Evolutionary conservation across 2,888 invertebrate species (phyloP).

Genomic region (Lasius platythorax): DNA sequence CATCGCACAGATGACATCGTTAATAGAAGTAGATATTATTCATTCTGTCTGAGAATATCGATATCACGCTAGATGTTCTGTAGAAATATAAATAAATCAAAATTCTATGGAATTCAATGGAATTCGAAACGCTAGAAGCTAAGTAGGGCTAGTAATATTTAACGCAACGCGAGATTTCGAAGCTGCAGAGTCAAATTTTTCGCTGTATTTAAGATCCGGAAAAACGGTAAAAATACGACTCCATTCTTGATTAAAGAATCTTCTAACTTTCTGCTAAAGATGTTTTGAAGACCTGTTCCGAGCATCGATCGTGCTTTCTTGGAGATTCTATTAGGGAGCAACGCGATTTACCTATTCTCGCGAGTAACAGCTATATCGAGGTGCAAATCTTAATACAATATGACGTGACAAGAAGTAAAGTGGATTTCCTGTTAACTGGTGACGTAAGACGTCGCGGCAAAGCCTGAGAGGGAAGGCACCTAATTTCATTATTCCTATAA

Average conservation of each 20-base stretch:
- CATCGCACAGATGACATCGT: not conserved
- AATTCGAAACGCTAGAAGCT: not conserved
- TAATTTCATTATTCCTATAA: slow-evolving; percentile 46
- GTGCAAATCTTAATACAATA: slow-evolving; percentile 51
- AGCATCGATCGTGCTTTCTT: not conserved
- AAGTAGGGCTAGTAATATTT: not conserved
- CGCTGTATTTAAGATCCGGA: not conserved
- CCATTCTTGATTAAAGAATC: not conserved
- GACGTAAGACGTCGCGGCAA: slow-evolving; percentile 44
- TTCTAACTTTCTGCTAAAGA: not conserved
- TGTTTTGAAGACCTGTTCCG: not conserved
- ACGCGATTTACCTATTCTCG: slow-evolving; percentile 44
- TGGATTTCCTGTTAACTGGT: slow-evolving; percentile 46
- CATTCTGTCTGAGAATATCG: not conserved
- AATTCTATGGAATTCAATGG: not conserved
- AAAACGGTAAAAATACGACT: not conserved
- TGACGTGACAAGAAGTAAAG: slow-evolving; percentile 52
- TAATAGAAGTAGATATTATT: slow-evolving; percentile 22
- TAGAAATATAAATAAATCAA: not conserved
- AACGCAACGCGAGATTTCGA: not conserved
- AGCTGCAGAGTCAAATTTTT: not conserved
- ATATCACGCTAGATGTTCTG: not conserved
- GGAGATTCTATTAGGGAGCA: slow-evolving; percentile 33
- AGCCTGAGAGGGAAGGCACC: slow-evolving; percentile 39
- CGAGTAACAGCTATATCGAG: slow-evolving; percentile 25